Percentiles rank a stretch among this genome's conserved stretches.
Conservation (phyloP, 2,113 vertebrate genomes). For the Malurus melanocephalus region DNA sequence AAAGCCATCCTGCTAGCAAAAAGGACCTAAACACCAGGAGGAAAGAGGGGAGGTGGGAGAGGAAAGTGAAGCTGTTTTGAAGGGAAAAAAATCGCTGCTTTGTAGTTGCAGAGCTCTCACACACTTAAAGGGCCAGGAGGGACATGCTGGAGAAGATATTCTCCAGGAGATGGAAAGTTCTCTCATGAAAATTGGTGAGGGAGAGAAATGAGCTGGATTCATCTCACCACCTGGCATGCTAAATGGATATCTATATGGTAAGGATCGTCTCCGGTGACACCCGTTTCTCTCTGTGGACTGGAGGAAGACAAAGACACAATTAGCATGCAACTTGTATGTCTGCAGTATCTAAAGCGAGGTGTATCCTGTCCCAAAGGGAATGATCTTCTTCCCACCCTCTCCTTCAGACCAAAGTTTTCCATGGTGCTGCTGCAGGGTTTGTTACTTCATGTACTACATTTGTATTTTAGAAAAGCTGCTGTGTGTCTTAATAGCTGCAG, state of each 20-base stretch:
- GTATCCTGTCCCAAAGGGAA: not conserved
- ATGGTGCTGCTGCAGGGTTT: not conserved
- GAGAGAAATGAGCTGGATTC: not conserved
- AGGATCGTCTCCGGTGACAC: not conserved
- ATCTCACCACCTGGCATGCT: not conserved
- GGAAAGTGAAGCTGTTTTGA: not conserved
- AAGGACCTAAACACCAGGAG: not conserved
- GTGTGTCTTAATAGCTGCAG: not conserved
- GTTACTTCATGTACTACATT: not conserved
- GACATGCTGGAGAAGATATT: not conserved
- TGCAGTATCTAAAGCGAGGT: not conserved
- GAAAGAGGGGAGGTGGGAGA: constrained; percentile 6
- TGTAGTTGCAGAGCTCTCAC: not conserved
- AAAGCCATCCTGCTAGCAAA: not conserved
- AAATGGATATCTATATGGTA: not conserved
- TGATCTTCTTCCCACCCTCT: not conserved
- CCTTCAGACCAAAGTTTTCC: constrained; percentile 10
- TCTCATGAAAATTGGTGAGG: not conserved
- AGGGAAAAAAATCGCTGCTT: not conserved
- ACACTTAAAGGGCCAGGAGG: not conserved
- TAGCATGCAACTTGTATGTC: not conserved
- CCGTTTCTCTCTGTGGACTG: not conserved
- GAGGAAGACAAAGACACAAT: not conserved
- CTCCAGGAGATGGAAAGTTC: not conserved
- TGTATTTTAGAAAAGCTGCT: constrained; percentile 12